A percentile compares a stretch with the other conserved stretches of the same genome.
Conservation (phyloP, 2,888 invertebrate genomes). For the Himalopsyche tibetana region DNA sequence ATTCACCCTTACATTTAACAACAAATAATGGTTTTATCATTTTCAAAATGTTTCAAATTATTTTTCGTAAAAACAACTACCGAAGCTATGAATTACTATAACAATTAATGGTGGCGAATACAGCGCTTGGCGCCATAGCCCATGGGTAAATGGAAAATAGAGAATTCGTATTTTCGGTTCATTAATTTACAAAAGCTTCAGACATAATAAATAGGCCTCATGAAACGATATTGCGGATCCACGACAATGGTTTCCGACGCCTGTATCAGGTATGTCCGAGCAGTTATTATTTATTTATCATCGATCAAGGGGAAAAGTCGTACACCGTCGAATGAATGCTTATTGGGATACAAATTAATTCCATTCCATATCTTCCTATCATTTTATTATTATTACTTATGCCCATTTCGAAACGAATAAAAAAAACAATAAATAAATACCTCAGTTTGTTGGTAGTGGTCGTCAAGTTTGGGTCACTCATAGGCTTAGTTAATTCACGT, state of each 20-base stretch:
- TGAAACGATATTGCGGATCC: background rate
- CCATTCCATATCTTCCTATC: conserved; percentile 33
- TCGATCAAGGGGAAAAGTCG: conserved; percentile 59
- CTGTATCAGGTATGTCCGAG: background rate
- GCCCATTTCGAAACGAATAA: conserved; percentile 38
- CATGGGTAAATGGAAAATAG: no score
- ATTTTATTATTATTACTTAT: conserved; percentile 37
- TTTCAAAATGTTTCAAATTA: no score
- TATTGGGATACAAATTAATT: conserved; percentile 38
- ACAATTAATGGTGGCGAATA: no score
- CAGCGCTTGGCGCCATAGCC: no score
- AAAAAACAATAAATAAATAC: conserved; percentile 38
- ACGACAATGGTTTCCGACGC: background rate
- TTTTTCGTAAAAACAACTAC: no score
- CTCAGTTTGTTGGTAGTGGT: conserved; percentile 1
- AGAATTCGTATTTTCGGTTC: no score
- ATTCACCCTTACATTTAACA: no score
- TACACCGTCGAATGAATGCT: conserved; percentile 35
- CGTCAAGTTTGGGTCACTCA: background rate
- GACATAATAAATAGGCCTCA: no score
- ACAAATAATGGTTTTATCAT: no score
- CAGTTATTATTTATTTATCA: conserved; percentile 64
- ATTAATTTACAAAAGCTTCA: no score
- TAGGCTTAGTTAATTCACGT: no score
- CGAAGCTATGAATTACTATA: no score